phyloP scores from a whole-genome alignment of 2,113 vertebrate genomes.

The Ophiodon elongatus region DNA sequence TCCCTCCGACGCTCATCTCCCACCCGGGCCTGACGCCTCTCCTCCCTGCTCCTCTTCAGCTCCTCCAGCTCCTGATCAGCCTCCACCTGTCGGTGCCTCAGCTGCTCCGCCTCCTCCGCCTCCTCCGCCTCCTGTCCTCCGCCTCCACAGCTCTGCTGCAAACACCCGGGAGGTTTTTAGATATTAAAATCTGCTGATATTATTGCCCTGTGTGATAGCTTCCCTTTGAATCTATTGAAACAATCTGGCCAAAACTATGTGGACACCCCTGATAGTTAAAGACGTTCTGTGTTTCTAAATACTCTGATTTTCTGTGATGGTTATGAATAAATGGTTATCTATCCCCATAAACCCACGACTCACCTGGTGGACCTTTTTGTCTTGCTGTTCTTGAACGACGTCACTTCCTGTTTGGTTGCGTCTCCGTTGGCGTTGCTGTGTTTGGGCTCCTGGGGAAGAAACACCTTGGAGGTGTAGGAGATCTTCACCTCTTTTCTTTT shows the following conservation, averaged over 20 bases:
- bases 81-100: constrained; percentile 66
- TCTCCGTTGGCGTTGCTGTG: constrained; percentile 60
- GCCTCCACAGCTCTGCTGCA: constrained; percentile 49
- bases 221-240: background rate
- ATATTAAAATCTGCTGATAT: background rate
- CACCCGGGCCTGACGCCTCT: constrained; percentile 67
- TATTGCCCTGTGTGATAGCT: background rate
- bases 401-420: constrained; percentile 67
- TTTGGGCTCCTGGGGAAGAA: constrained; percentile 78
- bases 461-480: constrained; percentile 81
- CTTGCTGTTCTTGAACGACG: constrained; percentile 49
- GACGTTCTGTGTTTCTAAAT: background rate
- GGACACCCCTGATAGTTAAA: background rate
- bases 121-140: constrained; percentile 73
- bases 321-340: background rate
- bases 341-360: background rate
- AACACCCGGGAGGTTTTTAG: background rate
- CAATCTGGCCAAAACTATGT: background rate
- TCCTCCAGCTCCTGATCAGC: constrained; percentile 84
- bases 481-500: constrained; percentile 75
- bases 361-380: constrained; percentile 73
- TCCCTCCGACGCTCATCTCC: constrained; percentile 77
- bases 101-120: constrained; percentile 74
- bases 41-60: constrained; percentile 81
- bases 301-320: background rate